Evolutionary conservation across 2,797 vertebrate species (phyloP).

Genomic region (Nothura maculosa): DNA sequence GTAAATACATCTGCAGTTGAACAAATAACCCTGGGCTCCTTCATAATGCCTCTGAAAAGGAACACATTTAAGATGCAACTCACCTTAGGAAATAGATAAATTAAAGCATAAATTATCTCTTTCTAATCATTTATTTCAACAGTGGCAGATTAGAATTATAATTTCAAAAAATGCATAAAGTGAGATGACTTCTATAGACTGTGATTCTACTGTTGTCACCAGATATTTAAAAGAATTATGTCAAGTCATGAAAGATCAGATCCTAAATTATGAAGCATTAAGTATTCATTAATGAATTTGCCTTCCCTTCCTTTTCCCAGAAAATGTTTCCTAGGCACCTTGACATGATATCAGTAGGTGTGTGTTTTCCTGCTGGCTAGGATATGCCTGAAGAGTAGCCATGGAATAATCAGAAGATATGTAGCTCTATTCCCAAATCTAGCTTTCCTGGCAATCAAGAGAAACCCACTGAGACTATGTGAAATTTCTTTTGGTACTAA

Average conservation of each 20-base stretch:
- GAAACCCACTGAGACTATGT: neutral
- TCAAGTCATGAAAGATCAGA: neutral
- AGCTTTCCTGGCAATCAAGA: neutral
- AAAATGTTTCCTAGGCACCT: neutral
- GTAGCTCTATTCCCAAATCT: neutral
- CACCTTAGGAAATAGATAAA: neutral
- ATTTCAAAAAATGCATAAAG: neutral
- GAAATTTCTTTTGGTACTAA: neutral
- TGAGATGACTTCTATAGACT: neutral
- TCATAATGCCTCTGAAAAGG: neutral
- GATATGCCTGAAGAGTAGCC: neutral
- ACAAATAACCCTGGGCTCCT: fast-evolving
- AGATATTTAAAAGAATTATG: neutral
- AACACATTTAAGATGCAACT: neutral
- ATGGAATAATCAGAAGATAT: neutral
- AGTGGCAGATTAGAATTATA: neutral
- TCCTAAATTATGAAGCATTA: neutral
- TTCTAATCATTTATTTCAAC: neutral
- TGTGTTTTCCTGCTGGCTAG: neutral
- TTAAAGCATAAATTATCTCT: neutral
- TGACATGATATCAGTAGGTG: neutral
- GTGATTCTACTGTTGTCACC: neutral
- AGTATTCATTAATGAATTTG: neutral
- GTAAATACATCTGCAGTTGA: neutral
- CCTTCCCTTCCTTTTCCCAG: neutral